phyloP scores from a whole-genome alignment of 2,113 vertebrate species.

The Meleagris gallopavo region DNA sequence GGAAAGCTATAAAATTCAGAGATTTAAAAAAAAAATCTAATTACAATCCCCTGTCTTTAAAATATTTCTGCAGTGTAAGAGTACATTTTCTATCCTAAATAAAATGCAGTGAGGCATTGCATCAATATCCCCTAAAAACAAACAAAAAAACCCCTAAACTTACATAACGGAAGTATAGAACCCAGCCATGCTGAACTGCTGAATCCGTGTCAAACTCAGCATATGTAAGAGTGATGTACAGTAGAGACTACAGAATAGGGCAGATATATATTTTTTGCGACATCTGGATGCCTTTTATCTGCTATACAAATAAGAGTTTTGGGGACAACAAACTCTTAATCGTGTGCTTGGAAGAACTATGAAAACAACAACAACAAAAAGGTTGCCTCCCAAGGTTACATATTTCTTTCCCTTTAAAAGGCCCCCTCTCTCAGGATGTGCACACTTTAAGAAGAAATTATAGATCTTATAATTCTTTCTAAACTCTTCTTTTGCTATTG shows the following conservation, averaged over 20 bases:
- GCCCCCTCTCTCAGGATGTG: not conserved
- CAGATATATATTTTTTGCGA: slow-evolving; percentile 62
- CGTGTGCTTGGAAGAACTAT: not conserved
- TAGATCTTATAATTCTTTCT: too few species aligned
- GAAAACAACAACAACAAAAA: not conserved
- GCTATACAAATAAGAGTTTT: slow-evolving; percentile 34
- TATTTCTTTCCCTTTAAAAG: not conserved
- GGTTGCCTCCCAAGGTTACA: not conserved
- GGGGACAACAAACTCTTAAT: slow-evolving; percentile 35
- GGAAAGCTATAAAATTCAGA: not conserved
- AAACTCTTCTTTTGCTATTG: not conserved
- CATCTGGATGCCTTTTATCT: slow-evolving; percentile 69
- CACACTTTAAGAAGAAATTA: too few species aligned
- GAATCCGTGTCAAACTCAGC: slow-evolving; percentile 61
- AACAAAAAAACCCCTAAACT: not conserved
- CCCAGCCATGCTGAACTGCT: slow-evolving; percentile 52
- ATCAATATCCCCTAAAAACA: slow-evolving; percentile 32
- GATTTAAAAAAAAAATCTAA: not conserved
- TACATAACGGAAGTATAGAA: slow-evolving; percentile 44
- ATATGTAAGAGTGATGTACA: slow-evolving; percentile 29
- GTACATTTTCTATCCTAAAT: slow-evolving; percentile 34
- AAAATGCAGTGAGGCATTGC: slow-evolving; percentile 42
- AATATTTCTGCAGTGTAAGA: not conserved
- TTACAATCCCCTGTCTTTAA: not conserved
- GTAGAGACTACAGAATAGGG: slow-evolving; percentile 20